Conservation (phyloP, 2,888 invertebrate genomes). For the Lycaena phlaeas region DNA sequence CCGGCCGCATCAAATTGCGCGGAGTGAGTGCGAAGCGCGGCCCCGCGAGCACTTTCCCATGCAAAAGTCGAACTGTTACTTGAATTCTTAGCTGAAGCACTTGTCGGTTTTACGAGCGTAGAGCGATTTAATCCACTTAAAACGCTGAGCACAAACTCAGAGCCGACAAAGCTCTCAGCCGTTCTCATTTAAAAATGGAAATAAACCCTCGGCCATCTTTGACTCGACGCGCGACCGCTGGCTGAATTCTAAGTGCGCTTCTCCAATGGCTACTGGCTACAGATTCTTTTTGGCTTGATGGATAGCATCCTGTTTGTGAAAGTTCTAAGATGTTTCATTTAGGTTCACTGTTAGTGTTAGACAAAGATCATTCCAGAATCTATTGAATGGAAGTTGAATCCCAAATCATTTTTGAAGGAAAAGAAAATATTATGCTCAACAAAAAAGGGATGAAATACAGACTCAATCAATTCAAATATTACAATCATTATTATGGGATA, state of each 20-base stretch:
- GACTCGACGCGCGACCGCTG: conserved; percentile 55
- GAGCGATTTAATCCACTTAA: conserved; percentile 75
- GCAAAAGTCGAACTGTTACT: conserved; percentile 72
- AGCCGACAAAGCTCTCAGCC: conserved; percentile 72
- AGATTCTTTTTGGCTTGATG: conserved; percentile 45
- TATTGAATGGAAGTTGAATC: no score
- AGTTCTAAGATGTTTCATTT: conserved; percentile 16
- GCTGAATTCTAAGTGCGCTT: conserved; percentile 64
- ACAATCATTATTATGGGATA: no score
- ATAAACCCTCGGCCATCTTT: conserved; percentile 70
- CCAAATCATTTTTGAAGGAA: no score
- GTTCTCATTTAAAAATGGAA: conserved; percentile 74
- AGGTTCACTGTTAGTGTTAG: conserved; percentile 9
- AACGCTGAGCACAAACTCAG: conserved; percentile 70
- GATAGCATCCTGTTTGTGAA: conserved; percentile 23
- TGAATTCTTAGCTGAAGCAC: conserved; percentile 70
- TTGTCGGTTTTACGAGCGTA: conserved; percentile 73
- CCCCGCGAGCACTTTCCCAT: conserved; percentile 66
- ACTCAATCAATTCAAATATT: no score
- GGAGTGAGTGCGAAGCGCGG: conserved; percentile 52
- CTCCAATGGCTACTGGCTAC: conserved; percentile 43
- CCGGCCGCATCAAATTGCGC: conserved; percentile 45
- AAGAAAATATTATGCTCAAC: no score
- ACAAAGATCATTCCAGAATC: no score
- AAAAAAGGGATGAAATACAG: no score